A percentile compares a stretch with the other conserved stretches of the same genome.
These are phyloP conservation scores for Crepidodera aurea DNA, from an alignment of 2,888 invertebrate genomes.

Conservation along the genomic window DNA sequence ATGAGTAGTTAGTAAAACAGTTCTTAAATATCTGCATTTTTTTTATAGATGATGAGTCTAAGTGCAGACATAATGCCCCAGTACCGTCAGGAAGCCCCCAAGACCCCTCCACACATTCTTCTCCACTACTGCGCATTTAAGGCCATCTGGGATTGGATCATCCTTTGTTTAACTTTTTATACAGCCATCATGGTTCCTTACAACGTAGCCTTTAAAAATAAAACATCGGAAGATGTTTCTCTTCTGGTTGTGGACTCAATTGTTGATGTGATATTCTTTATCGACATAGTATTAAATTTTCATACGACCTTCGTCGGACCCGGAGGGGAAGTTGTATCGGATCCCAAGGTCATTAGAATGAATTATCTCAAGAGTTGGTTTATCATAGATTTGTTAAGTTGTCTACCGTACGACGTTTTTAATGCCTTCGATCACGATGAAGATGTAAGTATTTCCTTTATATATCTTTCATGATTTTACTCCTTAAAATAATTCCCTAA, in stretches of 20 bases:
- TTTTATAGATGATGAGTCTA: constrained; percentile 89
- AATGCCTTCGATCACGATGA: constrained; percentile 99
- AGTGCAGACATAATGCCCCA: constrained; percentile 98
- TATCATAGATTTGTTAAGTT: constrained; percentile 97
- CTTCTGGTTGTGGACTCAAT: constrained; percentile 96
- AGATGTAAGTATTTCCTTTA: constrained; percentile 74
- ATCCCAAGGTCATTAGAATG: constrained; percentile 97
- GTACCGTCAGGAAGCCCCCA: constrained; percentile 99
- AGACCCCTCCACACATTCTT: constrained; percentile 99
- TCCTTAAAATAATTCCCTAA: no score
- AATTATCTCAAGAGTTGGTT: constrained; percentile 99
- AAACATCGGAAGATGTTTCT: constrained; percentile 96
- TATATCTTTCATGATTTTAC: no score
- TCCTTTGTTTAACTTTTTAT: constrained; percentile 99
- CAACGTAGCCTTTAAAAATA: constrained; percentile 85
- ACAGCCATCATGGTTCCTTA: constrained; percentile 84
- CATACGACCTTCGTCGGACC: constrained; percentile 99
- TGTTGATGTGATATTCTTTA: constrained; percentile 99
- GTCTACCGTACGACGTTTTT: constrained; percentile 99
- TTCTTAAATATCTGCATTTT: not conserved
- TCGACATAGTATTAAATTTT: constrained; percentile 99
- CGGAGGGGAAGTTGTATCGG: constrained; percentile 95
- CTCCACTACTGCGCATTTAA: constrained; percentile 99
- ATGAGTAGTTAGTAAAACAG: no score
- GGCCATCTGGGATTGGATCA: constrained; percentile 99